phyloP scores from a whole-genome alignment of 2,888 invertebrate species.

The Silvanus unidentatus region DNA sequence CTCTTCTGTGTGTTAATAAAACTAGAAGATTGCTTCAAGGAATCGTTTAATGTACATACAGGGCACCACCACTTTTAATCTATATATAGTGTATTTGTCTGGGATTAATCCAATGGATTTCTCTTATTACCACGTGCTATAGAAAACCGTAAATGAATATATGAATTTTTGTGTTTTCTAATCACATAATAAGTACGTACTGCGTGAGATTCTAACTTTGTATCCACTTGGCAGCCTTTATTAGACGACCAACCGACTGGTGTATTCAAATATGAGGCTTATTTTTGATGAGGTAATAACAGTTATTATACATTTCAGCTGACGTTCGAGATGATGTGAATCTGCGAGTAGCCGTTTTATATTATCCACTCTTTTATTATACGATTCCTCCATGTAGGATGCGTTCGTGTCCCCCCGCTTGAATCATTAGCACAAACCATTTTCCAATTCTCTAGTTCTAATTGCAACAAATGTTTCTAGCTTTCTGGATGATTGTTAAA shows the following conservation, averaged over 20 bases:
- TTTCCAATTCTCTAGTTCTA: too few species aligned
- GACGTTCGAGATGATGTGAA: slow-evolving; percentile 9
- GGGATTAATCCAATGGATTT: slow-evolving; percentile 1
- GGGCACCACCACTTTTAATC: too few species aligned
- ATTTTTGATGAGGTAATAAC: slow-evolving; percentile 23
- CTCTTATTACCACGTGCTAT: slow-evolving; percentile 8
- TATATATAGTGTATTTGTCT: neutral
- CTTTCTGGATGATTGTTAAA: too few species aligned
- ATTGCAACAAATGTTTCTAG: too few species aligned
- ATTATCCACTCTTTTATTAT: neutral
- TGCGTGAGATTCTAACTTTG: slow-evolving; percentile 3
- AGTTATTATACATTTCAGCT: slow-evolving; percentile 21
- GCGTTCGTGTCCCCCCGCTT: too few species aligned
- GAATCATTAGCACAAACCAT: too few species aligned
- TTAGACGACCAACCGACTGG: slow-evolving; percentile 9
- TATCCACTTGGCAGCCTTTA: slow-evolving; percentile 4
- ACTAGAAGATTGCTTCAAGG: slow-evolving; percentile 6
- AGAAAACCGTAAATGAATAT: slow-evolving; percentile 7
- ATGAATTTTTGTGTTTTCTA: slow-evolving; percentile 4
- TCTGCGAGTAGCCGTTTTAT: slow-evolving; percentile 4
- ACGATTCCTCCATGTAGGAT: too few species aligned
- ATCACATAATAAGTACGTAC: slow-evolving; percentile 6
- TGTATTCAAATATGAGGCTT: slow-evolving; percentile 21
- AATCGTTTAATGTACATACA: neutral
- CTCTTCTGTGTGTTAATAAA: slow-evolving; percentile 1